phyloP scores from a whole-genome alignment of 2,113 vertebrate species.

The Gadus macrocephalus region DNA sequence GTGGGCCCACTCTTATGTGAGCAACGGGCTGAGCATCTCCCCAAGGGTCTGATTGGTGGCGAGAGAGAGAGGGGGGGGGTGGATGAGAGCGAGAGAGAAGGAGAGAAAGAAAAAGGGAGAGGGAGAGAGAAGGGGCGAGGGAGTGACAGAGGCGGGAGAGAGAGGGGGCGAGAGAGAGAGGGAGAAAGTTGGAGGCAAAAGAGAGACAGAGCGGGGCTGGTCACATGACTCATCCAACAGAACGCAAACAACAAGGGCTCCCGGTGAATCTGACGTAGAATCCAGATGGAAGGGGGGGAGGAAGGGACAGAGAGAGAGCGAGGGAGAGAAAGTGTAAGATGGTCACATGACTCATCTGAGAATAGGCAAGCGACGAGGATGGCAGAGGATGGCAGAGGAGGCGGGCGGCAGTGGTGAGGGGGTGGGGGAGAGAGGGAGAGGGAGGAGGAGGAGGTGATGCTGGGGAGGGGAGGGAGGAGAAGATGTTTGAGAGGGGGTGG shows the following conservation, averaged over 20 bases:
- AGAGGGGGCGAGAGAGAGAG: not conserved
- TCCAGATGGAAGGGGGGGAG: not conserved
- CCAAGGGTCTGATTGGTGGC: constrained; percentile 14
- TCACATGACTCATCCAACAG: not conserved
- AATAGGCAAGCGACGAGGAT: not conserved
- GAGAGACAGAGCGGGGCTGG: not conserved
- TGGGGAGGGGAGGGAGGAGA: not conserved
- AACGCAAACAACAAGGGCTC: not conserved
- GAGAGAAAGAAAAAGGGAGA: not conserved
- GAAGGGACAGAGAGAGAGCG: not conserved
- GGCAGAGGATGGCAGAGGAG: not conserved
- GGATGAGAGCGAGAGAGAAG: constrained; percentile 1
- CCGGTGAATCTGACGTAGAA: no score
- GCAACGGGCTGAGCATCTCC: constrained; percentile 3
- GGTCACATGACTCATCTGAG: not conserved
- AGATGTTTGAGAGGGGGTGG: not conserved
- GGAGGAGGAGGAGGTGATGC: not conserved
- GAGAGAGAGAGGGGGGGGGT: not conserved
- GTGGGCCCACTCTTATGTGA: constrained; percentile 5
- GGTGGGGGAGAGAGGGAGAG: not conserved
- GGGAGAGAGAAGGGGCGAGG: not conserved
- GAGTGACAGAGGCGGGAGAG: not conserved
- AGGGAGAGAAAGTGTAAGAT: not conserved
- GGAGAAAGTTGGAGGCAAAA: not conserved
- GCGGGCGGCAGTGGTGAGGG: not conserved